These are phyloP conservation scores for Deroptyus accipitrinus DNA, from an alignment of 2,113 vertebrate species.

Conservation along the genomic window DNA sequence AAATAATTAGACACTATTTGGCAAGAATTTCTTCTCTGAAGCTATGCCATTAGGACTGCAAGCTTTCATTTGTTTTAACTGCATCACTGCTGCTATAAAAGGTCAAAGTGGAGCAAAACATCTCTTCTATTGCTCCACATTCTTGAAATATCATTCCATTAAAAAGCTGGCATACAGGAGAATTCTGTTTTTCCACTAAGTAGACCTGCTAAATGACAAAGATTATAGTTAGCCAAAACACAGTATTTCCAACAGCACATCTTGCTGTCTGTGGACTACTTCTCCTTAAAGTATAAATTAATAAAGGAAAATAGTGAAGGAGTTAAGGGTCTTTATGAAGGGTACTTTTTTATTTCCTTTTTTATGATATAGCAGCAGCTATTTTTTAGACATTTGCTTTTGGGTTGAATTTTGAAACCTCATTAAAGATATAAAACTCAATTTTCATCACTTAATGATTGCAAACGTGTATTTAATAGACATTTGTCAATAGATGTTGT, in stretches of 20 bases:
- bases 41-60: neutral
- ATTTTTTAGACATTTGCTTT: neutral
- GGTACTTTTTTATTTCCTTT: neutral
- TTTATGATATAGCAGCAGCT: neutral
- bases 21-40: neutral
- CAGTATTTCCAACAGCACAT: neutral
- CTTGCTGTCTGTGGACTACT: neutral
- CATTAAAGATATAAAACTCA: neutral
- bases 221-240: neutral
- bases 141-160: neutral
- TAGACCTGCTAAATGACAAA: neutral
- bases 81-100: neutral
- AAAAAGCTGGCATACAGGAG: neutral
- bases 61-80: neutral
- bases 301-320: neutral
- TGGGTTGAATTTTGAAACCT: neutral
- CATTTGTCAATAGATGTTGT: neutral
- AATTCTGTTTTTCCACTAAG: neutral
- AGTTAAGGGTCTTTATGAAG: neutral
- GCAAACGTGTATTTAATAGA: neutral
- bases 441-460: neutral
- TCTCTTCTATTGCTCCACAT: neutral
- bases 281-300: neutral
- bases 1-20: slow-evolving; percentile 2
- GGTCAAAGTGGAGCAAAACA: slow-evolving; percentile 14